These are phyloP conservation scores for Tympanoctomys barrerae DNA, from an alignment of 2,797 vertebrate genomes.

Conservation along the genomic window DNA sequence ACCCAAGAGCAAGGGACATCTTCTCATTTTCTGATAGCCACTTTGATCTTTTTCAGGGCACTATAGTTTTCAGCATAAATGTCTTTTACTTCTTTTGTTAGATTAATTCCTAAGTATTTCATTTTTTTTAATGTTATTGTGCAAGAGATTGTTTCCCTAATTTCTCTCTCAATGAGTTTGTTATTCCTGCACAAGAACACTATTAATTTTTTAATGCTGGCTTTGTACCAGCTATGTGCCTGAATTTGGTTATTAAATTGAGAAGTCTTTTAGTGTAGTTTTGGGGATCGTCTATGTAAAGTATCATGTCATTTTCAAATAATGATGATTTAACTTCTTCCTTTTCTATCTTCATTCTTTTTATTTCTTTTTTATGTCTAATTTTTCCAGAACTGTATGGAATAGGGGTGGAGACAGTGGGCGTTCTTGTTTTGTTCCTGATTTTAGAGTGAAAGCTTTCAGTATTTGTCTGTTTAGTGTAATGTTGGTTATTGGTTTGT, in stretches of 20 bases:
- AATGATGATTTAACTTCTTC: neutral
- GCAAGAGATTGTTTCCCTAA: neutral
- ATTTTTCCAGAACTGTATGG: neutral
- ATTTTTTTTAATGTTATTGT: neutral
- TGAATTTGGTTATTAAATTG: neutral
- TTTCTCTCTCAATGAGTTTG: neutral
- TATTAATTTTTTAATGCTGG: neutral
- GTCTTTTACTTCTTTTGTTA: neutral
- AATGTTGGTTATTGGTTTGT: too few relatives aligned
- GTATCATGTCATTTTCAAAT: neutral
- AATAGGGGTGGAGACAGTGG: neutral
- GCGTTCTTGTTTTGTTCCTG: too few relatives aligned
- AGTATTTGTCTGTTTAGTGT: too few relatives aligned
- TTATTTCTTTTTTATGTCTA: neutral
- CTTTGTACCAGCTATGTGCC: neutral
- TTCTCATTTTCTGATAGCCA: neutral
- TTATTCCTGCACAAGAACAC: neutral
- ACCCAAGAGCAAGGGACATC: neutral
- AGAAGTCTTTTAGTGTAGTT: neutral
- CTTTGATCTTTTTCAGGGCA: neutral
- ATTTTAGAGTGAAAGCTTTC: too few relatives aligned
- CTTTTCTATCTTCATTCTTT: neutral
- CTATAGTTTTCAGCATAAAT: neutral
- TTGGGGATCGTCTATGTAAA: neutral
- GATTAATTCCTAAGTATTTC: neutral